A percentile compares a stretch with the other conserved stretches of the same genome.
These are phyloP conservation scores for Rutpela maculata DNA, from an alignment of 2,888 invertebrate genomes.

Conservation along the genomic window DNA sequence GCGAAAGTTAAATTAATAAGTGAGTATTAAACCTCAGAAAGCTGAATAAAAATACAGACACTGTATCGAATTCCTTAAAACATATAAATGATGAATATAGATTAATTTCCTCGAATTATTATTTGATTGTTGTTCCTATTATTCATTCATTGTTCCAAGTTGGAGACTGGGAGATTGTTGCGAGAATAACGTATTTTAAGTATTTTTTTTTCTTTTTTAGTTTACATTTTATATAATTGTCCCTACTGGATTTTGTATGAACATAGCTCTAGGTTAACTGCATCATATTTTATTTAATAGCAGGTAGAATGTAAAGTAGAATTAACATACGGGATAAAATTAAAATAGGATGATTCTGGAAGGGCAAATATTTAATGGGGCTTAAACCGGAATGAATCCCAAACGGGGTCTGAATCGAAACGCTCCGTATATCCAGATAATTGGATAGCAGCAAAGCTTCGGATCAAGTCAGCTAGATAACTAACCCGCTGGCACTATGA, in stretches of 20 bases:
- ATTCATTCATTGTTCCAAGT: not conserved
- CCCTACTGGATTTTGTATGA: not conserved
- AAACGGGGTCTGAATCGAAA: conserved; percentile 71
- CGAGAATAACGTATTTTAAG: too few relatives aligned
- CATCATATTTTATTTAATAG: conserved; percentile 13
- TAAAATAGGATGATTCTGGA: conserved; percentile 51
- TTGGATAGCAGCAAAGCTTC: conserved; percentile 73
- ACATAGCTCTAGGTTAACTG: conserved; percentile 2
- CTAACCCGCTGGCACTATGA: conserved; percentile 70
- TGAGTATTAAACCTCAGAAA: too few relatives aligned
- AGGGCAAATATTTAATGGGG: conserved; percentile 66
- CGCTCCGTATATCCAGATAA: conserved; percentile 73
- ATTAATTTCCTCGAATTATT: not conserved
- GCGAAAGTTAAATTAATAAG: too few relatives aligned
- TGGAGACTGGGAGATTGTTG: not conserved
- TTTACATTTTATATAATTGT: not conserved
- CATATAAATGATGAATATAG: too few relatives aligned
- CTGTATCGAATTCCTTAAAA: too few relatives aligned
- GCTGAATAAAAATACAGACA: too few relatives aligned
- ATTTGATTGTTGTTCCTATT: not conserved
- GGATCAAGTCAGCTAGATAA: conserved; percentile 73
- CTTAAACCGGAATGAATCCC: conserved; percentile 69
- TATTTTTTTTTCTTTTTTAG: not conserved
- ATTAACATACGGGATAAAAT: conserved; percentile 52
- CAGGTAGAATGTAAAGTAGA: conserved; percentile 41